These are phyloP conservation scores for Phrynocephalus versicolor DNA, from an alignment of 2,113 vertebrate genomes.

Conservation along the genomic window DNA sequence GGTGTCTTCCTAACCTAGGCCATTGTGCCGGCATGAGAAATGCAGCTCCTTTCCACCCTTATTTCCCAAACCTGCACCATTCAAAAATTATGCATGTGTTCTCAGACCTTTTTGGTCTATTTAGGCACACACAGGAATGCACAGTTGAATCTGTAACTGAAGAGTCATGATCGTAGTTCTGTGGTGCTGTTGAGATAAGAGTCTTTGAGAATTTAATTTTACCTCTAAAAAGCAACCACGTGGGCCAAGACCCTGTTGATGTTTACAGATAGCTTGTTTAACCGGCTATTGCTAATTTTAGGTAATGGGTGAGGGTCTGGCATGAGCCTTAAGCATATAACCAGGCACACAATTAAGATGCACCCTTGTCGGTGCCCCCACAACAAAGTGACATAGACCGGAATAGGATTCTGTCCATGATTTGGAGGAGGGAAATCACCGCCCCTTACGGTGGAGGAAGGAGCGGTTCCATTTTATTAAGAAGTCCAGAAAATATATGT, in stretches of 20 bases:
- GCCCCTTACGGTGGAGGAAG: too few relatives aligned
- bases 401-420: too few relatives aligned
- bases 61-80: too few relatives aligned
- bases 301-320: too few relatives aligned
- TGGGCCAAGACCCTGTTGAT: too few relatives aligned
- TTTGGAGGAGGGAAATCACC: not conserved
- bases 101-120: not conserved
- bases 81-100: not conserved
- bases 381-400: too few relatives aligned
- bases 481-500: accelerated
- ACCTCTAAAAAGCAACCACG: too few relatives aligned
- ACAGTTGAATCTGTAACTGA: not conserved
- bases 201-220: not conserved
- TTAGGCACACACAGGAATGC: not conserved
- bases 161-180: not conserved
- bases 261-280: too few relatives aligned
- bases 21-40: not conserved
- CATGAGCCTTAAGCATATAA: too few relatives aligned
- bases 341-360: too few relatives aligned
- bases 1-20: constrained; percentile 5
- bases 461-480: not conserved
- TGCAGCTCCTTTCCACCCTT: not conserved
- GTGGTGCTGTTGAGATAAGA: not conserved
- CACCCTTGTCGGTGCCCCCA: too few relatives aligned
- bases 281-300: too few relatives aligned